Conservation (phyloP, 2,797 vertebrate genomes). For the Microhierax caerulescens region DNA sequence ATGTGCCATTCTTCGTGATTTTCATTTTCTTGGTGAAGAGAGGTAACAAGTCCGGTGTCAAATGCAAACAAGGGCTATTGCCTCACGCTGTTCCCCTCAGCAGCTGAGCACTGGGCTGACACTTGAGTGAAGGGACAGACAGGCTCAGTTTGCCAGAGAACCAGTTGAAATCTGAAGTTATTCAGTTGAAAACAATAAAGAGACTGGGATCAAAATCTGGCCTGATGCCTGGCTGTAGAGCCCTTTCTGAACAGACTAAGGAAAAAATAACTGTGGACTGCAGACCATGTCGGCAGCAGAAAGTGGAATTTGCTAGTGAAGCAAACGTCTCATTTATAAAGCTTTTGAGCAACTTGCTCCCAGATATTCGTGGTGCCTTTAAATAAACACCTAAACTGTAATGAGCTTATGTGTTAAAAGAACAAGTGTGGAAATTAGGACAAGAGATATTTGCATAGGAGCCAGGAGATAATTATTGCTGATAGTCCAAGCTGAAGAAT, state of each 20-base stretch:
- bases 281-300: not conserved
- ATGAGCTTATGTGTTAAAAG: conserved; percentile 27
- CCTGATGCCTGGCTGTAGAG: not conserved
- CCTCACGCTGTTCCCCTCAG: not conserved
- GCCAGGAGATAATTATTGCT: conserved; percentile 34
- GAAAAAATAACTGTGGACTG: not conserved
- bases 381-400: conserved; percentile 15
- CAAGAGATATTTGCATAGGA: conserved; percentile 35
- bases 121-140: not conserved
- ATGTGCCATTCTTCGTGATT: not conserved
- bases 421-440: conserved; percentile 36
- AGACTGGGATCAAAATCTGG: conserved; percentile 24
- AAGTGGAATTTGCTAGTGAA: not conserved
- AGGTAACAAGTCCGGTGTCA: not conserved
- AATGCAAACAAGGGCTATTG: not conserved
- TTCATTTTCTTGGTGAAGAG: not conserved
- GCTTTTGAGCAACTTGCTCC: not conserved
- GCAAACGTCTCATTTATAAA: not conserved
- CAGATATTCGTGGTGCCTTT: not conserved
- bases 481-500: conserved; percentile 31
- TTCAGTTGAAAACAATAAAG: not conserved
- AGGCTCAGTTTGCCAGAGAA: not conserved
- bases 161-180: not conserved
- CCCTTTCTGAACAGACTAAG: not conserved
- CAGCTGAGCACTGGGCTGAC: not conserved